phyloP scores from a whole-genome alignment of 1,140 invertebrate species.

The Steinernema feltiae region DNA sequence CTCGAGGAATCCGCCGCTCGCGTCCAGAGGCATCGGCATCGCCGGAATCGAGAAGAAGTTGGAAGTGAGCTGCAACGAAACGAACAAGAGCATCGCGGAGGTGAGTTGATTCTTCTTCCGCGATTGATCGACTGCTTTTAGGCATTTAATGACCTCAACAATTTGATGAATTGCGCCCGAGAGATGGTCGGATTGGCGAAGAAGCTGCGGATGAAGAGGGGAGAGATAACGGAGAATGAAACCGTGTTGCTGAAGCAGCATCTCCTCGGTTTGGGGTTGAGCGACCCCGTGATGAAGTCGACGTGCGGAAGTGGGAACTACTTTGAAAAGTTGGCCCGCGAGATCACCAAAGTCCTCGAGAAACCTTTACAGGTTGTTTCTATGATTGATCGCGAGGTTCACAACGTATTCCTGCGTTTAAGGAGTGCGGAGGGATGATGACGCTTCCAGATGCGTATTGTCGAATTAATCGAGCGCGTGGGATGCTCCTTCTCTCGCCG shows the following conservation, averaged over 20 bases:
- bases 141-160: slow-evolving; percentile 89
- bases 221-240: slow-evolving; percentile 92
- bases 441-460: slow-evolving; percentile 91
- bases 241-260: slow-evolving; percentile 91
- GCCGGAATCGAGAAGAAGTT: slow-evolving; percentile 88
- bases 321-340: slow-evolving; percentile 75
- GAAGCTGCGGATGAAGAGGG: slow-evolving; percentile 88
- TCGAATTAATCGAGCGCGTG: slow-evolving; percentile 72
- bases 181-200: slow-evolving; percentile 87
- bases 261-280: slow-evolving; percentile 84
- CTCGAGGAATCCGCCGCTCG: slow-evolving; percentile 35
- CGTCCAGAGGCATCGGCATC: slow-evolving; percentile 66
- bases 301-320: slow-evolving; percentile 80
- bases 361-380: slow-evolving; percentile 70
- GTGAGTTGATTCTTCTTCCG: slow-evolving; percentile 28
- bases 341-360: slow-evolving; percentile 75
- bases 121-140: slow-evolving; percentile 60
- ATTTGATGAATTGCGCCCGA: slow-evolving; percentile 89
- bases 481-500: slow-evolving; percentile 63
- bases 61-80: slow-evolving; percentile 78
- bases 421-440: slow-evolving; percentile 74
- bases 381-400: not conserved
- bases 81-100: slow-evolving; percentile 75
- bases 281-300: slow-evolving; percentile 83
- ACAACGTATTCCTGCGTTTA: not conserved